A percentile compares a stretch with the other conserved stretches of the same genome.
phyloP scores from a whole-genome alignment of 2,797 vertebrate species.

The Pelobates cultripes region DNA sequence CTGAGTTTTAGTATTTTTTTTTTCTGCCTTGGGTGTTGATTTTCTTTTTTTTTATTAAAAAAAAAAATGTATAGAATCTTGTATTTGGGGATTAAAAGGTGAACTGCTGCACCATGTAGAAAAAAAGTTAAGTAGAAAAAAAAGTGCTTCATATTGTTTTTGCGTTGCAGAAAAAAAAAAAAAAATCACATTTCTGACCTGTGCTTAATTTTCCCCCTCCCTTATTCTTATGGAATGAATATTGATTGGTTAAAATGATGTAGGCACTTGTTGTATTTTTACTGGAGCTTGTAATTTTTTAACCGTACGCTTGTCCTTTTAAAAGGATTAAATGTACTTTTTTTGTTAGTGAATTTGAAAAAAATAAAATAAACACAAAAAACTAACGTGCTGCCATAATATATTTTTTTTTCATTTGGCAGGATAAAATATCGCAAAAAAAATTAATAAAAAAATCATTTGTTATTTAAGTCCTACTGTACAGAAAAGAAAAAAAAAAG shows the following conservation, averaged over 20 bases:
- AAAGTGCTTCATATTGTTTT: constrained; percentile 85
- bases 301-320: constrained; percentile 91
- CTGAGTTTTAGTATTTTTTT: constrained; percentile 97
- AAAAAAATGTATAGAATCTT: constrained; percentile 83
- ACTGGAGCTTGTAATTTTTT: constrained; percentile 94
- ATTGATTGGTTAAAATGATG: constrained; percentile 93
- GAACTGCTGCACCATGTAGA: constrained; percentile 82
- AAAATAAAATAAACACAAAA: constrained; percentile 75
- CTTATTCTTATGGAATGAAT: constrained; percentile 85
- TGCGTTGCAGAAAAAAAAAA: constrained; percentile 79
- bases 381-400: constrained; percentile 87
- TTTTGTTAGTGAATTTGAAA: constrained; percentile 87
- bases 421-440: constrained; percentile 87
- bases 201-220: constrained; percentile 85
- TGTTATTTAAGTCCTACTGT: constrained; percentile 91
- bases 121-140: constrained; percentile 78
- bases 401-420: constrained; percentile 89
- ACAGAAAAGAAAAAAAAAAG: constrained; percentile 76
- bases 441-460: constrained; percentile 79
- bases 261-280: constrained; percentile 94
- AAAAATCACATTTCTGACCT: constrained; percentile 85
- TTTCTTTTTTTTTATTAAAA: constrained; percentile 71
- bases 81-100: constrained; percentile 85
- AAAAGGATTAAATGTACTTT: constrained; percentile 86
- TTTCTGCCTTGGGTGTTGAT: constrained; percentile 98